A percentile compares a stretch with the other conserved stretches of the same genome.
phyloP scores from a whole-genome alignment of 2,888 invertebrate species.

The Drosophila parthenogenetica region DNA sequence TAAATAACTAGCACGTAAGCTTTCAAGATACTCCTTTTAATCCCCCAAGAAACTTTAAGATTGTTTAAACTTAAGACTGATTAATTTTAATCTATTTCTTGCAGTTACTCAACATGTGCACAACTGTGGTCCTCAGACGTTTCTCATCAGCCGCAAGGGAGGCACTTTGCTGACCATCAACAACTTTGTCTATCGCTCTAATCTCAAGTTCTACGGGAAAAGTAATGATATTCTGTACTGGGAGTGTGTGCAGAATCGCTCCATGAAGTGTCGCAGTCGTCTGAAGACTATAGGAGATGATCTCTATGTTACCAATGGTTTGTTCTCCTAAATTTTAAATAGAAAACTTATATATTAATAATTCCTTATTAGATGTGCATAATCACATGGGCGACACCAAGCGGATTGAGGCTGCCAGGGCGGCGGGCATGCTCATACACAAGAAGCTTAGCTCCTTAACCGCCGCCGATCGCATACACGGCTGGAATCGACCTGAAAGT shows the following conservation, averaged over 20 bases:
- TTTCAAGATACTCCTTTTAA: not conserved
- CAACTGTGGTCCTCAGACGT: slow-evolving; percentile 83
- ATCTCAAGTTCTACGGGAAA: slow-evolving; percentile 84
- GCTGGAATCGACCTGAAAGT: slow-evolving; percentile 47
- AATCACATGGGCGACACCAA: slow-evolving; percentile 83
- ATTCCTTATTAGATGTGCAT: slow-evolving; percentile 77
- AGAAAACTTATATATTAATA: not conserved
- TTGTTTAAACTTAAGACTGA: not conserved
- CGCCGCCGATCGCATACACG: slow-evolving; percentile 60
- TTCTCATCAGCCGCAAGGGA: slow-evolving; percentile 84
- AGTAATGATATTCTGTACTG: slow-evolving; percentile 84
- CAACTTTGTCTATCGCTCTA: slow-evolving; percentile 84
- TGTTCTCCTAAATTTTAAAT: slow-evolving; percentile 5
- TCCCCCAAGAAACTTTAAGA: not conserved
- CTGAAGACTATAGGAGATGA: slow-evolving; percentile 84
- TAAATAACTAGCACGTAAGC: slow-evolving; percentile 56
- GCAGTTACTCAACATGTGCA: slow-evolving; percentile 81
- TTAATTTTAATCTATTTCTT: slow-evolving; percentile 37
- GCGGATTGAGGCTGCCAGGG: slow-evolving; percentile 81
- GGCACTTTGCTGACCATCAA: slow-evolving; percentile 84
- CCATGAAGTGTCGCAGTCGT: slow-evolving; percentile 84
- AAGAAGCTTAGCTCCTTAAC: slow-evolving; percentile 82
- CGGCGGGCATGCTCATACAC: slow-evolving; percentile 82
- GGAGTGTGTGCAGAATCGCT: slow-evolving; percentile 85
- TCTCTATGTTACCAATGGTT: slow-evolving; percentile 84